These are phyloP conservation scores for Drosophila rubida DNA, from an alignment of 2,888 invertebrate species.

Conservation along the genomic window DNA sequence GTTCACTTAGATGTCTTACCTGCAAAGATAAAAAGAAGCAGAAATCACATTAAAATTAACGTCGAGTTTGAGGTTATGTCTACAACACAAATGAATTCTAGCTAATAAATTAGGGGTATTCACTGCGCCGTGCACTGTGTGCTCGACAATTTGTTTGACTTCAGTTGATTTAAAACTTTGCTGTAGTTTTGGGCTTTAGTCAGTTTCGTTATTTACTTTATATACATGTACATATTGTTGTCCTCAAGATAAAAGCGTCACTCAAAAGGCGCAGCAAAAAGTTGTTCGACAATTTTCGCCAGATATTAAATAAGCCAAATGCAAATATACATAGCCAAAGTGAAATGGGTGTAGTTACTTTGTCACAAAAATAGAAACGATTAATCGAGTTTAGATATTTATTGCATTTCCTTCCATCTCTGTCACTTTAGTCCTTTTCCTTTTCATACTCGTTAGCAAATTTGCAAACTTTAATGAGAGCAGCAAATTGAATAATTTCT, in stretches of 20 bases:
- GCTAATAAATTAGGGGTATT: constrained; percentile 17
- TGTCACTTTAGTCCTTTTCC: background rate
- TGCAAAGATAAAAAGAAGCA: constrained; percentile 43
- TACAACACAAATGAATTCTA: background rate
- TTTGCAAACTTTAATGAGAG: constrained; percentile 26
- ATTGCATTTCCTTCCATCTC: background rate
- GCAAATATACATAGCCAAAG: too few species aligned
- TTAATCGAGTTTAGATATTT: too few species aligned
- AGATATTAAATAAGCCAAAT: background rate
- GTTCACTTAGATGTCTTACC: constrained; percentile 61
- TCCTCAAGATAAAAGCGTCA: background rate
- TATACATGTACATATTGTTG: background rate
- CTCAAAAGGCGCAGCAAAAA: background rate
- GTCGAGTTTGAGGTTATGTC: constrained; percentile 5
- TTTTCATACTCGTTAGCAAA: background rate
- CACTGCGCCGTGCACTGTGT: background rate
- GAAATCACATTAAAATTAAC: constrained; percentile 15
- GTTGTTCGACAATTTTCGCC: background rate
- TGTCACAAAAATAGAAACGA: too few species aligned
- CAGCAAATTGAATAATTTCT: constrained; percentile 1
- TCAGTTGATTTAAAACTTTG: background rate
- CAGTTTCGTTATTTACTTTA: constrained; percentile 7
- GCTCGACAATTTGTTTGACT: background rate
- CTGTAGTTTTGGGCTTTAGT: background rate
- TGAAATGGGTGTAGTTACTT: too few species aligned